These are phyloP conservation scores for Epicauta chinensis DNA, from an alignment of 1,140 invertebrate genomes.

Conservation along the genomic window DNA sequence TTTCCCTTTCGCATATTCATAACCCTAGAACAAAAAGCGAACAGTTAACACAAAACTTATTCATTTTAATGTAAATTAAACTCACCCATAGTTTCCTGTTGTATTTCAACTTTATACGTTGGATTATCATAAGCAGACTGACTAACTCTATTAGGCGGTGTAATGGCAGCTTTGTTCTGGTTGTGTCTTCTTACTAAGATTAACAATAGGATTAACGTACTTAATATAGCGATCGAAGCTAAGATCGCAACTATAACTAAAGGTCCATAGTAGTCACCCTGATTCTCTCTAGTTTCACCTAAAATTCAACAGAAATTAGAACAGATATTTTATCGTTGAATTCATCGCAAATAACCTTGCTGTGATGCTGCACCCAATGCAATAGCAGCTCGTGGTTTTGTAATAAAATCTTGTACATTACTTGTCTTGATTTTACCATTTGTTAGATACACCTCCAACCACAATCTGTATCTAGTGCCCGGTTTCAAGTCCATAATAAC, in stretches of 20 bases:
- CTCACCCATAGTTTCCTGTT: constrained; percentile 82
- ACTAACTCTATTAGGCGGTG: constrained; percentile 58
- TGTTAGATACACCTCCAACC: constrained; percentile 80
- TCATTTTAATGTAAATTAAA: too few species aligned
- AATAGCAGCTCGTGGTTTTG: constrained; percentile 62
- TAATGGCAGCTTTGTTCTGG: constrained; percentile 60
- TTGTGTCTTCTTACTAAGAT: constrained; percentile 70
- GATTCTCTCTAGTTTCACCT: constrained; percentile 44
- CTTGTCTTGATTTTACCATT: constrained; percentile 84
- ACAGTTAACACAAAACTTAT: not conserved
- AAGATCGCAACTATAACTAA: constrained; percentile 81
- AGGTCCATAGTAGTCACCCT: constrained; percentile 77
- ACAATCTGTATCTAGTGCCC: constrained; percentile 73
- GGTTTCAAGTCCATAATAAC: constrained; percentile 68
- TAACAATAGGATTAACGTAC: constrained; percentile 70
- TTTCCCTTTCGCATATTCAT: constrained; percentile 8
- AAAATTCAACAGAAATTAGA: constrained; percentile 43
- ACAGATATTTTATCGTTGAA: not conserved
- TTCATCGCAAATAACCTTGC: too few species aligned
- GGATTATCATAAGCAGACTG: constrained; percentile 87
- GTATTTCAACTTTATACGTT: constrained; percentile 87
- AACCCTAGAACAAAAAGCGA: constrained; percentile 25
- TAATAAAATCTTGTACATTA: constrained; percentile 82
- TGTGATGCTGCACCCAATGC: constrained; percentile 47
- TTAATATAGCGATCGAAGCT: constrained; percentile 74